phyloP scores from a whole-genome alignment of 2,113 vertebrate genomes.

The Donacobius atricapilla region DNA sequence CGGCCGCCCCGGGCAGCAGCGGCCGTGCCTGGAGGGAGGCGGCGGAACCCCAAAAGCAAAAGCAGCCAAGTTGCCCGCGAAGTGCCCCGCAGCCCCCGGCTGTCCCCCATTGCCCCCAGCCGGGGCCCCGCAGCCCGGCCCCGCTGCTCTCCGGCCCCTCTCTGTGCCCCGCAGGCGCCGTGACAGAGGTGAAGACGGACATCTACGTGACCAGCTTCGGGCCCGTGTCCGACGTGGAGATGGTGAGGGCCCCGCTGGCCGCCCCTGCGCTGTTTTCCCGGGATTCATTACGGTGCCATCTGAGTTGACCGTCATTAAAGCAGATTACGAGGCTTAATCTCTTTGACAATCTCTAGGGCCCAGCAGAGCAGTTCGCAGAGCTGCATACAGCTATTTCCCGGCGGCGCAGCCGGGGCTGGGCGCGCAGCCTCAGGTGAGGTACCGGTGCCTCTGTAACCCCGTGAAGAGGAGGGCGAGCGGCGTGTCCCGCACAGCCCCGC shows the following conservation, averaged over 20 bases:
- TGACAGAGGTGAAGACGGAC: conserved; percentile 94
- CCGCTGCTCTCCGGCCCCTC: background rate
- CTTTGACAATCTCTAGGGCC: conserved; percentile 72
- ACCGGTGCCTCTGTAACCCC: background rate
- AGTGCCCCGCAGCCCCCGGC: background rate
- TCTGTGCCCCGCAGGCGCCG: conserved; percentile 75
- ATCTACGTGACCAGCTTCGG: conserved; percentile 96
- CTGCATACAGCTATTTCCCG: background rate
- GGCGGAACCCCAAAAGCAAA: background rate
- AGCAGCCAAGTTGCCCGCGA: background rate
- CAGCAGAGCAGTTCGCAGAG: conserved; percentile 35
- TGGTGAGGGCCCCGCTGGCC: conserved; percentile 73
- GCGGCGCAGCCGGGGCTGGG: background rate
- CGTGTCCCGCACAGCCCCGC: background rate
- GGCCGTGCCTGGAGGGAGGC: background rate
- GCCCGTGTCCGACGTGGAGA: conserved; percentile 93
- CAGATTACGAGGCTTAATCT: conserved; percentile 82
- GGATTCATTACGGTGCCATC: conserved; percentile 76
- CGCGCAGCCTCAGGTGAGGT: fast-evolving
- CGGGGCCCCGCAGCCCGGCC: background rate
- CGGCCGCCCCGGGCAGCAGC: background rate
- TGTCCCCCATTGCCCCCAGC: background rate
- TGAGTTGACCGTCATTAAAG: conserved; percentile 79
- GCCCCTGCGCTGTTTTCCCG: background rate
- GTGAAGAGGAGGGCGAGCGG: background rate